These are phyloP conservation scores for Psittacula echo DNA, from an alignment of 2,797 vertebrate genomes.

Conservation along the genomic window DNA sequence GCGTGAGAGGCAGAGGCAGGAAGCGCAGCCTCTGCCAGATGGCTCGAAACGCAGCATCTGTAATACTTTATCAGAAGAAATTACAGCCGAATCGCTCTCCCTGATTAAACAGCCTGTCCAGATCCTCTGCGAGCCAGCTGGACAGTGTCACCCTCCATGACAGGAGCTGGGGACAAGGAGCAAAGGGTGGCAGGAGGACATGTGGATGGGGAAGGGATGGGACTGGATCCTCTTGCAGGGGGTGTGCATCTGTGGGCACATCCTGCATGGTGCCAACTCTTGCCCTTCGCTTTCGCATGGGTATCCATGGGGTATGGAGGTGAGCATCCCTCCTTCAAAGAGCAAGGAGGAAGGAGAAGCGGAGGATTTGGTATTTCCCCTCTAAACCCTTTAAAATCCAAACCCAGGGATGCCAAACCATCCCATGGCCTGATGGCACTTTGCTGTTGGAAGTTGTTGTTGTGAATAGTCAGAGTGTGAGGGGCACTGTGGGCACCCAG, in stretches of 20 bases:
- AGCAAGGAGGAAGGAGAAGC: neutral
- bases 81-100: constrained; percentile 36
- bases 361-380: neutral
- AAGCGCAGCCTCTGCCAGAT: constrained; percentile 64
- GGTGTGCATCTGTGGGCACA: rapidly evolving
- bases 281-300: neutral
- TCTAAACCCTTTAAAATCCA: neutral
- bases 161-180: neutral
- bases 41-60: constrained; percentile 63
- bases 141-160: constrained; percentile 8
- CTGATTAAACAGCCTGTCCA: constrained; percentile 65
- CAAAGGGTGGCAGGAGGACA: neutral
- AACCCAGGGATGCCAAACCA: rapidly evolving
- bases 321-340: neutral
- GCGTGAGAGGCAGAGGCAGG: constrained; percentile 60
- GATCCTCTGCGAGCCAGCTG: constrained; percentile 62
- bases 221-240: neutral
- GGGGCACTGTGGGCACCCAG: rapidly evolving
- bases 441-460: neutral
- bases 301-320: rapidly evolving
- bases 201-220: neutral
- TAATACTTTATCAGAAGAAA: constrained; percentile 70
- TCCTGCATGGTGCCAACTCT: neutral
- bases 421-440: neutral
- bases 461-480: neutral